Conservation (phyloP, 2,113 vertebrate species). For the Notarius lentiginosus region DNA sequence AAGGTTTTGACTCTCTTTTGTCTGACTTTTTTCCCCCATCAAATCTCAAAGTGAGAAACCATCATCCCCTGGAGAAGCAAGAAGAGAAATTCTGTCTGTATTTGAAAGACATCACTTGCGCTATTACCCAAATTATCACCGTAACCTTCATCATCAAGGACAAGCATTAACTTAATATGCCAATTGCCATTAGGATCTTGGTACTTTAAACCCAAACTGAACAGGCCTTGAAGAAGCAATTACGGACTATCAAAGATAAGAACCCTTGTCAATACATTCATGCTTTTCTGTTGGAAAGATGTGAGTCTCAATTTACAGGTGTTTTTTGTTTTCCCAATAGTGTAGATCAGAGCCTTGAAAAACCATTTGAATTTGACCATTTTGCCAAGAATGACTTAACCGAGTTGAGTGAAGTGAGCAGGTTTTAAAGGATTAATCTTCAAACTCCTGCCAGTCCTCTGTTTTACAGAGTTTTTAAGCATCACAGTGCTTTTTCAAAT, state of each 20-base stretch:
- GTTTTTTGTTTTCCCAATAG: slow-evolving; percentile 14
- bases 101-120: slow-evolving; percentile 9
- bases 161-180: slow-evolving; percentile 33
- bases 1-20: background rate
- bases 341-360: slow-evolving; percentile 6
- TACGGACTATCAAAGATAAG: slow-evolving; percentile 44
- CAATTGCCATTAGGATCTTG: slow-evolving; percentile 26
- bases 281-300: slow-evolving; percentile 22
- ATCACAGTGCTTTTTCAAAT: slow-evolving; percentile 4
- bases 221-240: slow-evolving; percentile 31
- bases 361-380: slow-evolving; percentile 4
- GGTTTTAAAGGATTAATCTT: slow-evolving; percentile 46
- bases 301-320: background rate
- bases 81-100: background rate
- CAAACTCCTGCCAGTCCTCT: slow-evolving; percentile 26
- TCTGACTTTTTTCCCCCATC: background rate
- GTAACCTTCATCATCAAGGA: slow-evolving; percentile 32
- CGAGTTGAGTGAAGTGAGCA: slow-evolving; percentile 20
- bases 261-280: slow-evolving; percentile 37
- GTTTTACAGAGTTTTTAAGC: slow-evolving; percentile 32
- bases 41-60: background rate
- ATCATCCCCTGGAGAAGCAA: background rate
- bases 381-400: slow-evolving; percentile 28
- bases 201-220: slow-evolving; percentile 28
- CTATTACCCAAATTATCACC: slow-evolving; percentile 28